Percentiles rank a stretch among this genome's conserved stretches.
These are phyloP conservation scores for Leptopilina myrica DNA, from an alignment of 2,888 invertebrate genomes.

Conservation along the genomic window DNA sequence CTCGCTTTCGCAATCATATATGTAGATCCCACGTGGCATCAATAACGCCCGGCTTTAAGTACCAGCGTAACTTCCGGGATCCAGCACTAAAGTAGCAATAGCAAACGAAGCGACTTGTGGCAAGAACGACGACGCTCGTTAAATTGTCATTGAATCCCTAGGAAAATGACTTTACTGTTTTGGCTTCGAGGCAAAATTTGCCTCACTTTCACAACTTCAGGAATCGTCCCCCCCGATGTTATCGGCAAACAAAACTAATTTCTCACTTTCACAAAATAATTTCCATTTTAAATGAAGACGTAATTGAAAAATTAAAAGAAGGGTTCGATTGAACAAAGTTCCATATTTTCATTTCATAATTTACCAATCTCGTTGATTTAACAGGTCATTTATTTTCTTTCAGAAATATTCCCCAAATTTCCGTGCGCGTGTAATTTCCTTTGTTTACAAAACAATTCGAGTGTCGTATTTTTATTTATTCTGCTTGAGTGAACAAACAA, in stretches of 20 bases:
- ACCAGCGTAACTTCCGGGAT: constrained; percentile 35
- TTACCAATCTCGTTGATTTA: too few species aligned
- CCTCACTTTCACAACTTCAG: constrained; percentile 6
- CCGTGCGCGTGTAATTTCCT: too few species aligned
- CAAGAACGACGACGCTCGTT: constrained; percentile 19
- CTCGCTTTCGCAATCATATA: constrained; percentile 24
- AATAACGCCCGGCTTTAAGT: constrained; percentile 34
- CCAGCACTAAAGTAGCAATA: constrained; percentile 3
- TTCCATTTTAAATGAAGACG: too few species aligned
- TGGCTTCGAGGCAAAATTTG: not conserved
- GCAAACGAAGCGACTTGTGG: constrained; percentile 19
- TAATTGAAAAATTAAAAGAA: not conserved
- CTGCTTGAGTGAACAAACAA: not conserved
- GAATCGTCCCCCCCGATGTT: not conserved
- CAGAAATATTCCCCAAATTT: too few species aligned
- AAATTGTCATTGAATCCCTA: constrained; percentile 29
- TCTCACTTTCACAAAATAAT: too few species aligned
- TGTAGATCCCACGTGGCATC: constrained; percentile 35
- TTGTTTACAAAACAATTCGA: too few species aligned
- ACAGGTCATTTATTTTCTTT: too few species aligned
- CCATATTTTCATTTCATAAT: too few species aligned
- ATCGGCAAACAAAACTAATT: not conserved
- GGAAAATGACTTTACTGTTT: not conserved
- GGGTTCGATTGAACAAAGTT: too few species aligned
- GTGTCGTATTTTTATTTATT: not conserved